Base-by-base conservation (phyloP, 2,888 invertebrate genomes). In the Anodontia alba region DNA sequence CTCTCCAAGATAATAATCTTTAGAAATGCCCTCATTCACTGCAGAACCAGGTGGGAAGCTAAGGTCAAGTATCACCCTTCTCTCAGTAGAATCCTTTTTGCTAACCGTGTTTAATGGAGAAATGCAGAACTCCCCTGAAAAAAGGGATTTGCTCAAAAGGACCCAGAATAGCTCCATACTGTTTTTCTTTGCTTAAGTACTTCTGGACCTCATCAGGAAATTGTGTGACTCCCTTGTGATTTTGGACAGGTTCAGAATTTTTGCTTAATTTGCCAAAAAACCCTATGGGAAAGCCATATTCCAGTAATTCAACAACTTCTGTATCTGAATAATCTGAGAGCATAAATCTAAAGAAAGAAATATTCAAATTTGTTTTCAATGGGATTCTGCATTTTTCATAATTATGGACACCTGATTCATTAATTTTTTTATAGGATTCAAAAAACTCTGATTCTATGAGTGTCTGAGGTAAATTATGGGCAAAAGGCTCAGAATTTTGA, bases 41-140 rank as follows among this genome's bases (percentile, higher is more conserved):
- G 29, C 10, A 12, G 31, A 20, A 3, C 26, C 62, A 15, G 49
- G 46, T 1, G 73, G 67, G 38, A 33, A 51, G 51, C 75, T 75
- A 29, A 68, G 49, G 12, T 75, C 75, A 20, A 75, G 20, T n/a
- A 75, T 75, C n/a, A 75, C 31, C 38, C 75, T 67, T 20, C 73
- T 23, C 17, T 73, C 66, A 26, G 31, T 26, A 31, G 43, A 20
- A 5, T 29, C 43, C 10, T n/a, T 26, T 26, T 73, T 73, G 7
- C 43, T 42, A 20, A 73, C 62, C 5, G 43, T 20, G 29, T 73
- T 73, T 2, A 73, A 29, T 10, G 73, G 73, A 1, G 73, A 73
- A 42, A 73, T 43, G n/a, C 42, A n/a, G 20, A n/a, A 73, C 29
- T n/a, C 31, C 31, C 17, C 43, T 29, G 8, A 26, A 7, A 43